Conservation (phyloP, 2,888 invertebrate genomes). For the Dicyrtomina minuta region DNA sequence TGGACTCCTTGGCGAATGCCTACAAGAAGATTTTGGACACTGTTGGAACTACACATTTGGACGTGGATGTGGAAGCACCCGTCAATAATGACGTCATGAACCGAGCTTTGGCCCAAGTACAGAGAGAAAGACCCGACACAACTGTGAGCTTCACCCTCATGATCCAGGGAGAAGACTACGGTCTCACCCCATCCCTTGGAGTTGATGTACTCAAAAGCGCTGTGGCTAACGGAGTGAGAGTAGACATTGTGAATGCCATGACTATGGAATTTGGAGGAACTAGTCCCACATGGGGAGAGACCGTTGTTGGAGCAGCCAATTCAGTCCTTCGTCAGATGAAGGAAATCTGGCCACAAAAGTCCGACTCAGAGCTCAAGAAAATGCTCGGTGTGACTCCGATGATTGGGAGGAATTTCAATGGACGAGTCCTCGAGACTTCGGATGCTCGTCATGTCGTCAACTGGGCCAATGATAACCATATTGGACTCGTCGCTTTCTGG, state of each 20-base stretch:
- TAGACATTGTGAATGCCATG: slow-evolving; percentile 44
- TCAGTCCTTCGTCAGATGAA: slow-evolving; percentile 38
- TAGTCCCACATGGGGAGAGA: slow-evolving; percentile 32
- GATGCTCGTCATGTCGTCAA: slow-evolving; percentile 36
- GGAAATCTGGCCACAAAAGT: slow-evolving; percentile 41
- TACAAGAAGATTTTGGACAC: slow-evolving; percentile 48
- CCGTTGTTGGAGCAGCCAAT: slow-evolving; percentile 30
- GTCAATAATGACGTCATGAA: slow-evolving; percentile 46
- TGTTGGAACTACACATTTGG: slow-evolving; percentile 48
- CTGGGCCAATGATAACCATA: slow-evolving; percentile 47
- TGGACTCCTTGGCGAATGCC: slow-evolving; percentile 36
- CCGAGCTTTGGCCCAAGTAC: slow-evolving; percentile 46
- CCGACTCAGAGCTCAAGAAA: slow-evolving; percentile 35
- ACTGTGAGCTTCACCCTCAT: slow-evolving; percentile 45
- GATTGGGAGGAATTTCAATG: slow-evolving; percentile 42
- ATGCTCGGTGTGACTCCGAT: slow-evolving; percentile 51
- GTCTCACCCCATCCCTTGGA: slow-evolving; percentile 37
- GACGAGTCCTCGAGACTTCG: slow-evolving; percentile 19
- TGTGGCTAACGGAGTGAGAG: slow-evolving; percentile 34
- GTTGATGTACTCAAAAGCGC: slow-evolving; percentile 34
- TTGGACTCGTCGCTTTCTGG: slow-evolving; percentile 49
- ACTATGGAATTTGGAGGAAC: slow-evolving; percentile 41
- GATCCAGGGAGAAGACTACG: slow-evolving; percentile 42
- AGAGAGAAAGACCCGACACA: slow-evolving; percentile 44
- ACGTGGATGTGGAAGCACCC: slow-evolving; percentile 50